Percentiles rank a stretch among this genome's conserved stretches.
Conservation (phyloP, 2,888 invertebrate genomes). For the Tethea ocularis region DNA sequence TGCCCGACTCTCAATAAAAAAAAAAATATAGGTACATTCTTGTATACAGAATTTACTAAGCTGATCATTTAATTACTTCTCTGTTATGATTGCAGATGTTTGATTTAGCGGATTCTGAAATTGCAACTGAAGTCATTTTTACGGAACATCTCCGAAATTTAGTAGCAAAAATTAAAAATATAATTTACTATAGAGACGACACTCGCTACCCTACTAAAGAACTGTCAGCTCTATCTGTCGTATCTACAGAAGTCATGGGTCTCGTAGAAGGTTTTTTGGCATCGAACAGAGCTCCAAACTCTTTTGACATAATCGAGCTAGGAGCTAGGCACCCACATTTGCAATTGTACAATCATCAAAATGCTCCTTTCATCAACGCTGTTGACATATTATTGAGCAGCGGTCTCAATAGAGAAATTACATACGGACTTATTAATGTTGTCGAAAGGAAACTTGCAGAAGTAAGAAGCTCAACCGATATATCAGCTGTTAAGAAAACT, state of each 20-base stretch:
- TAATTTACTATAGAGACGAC: constrained; percentile 72
- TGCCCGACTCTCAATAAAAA: no score
- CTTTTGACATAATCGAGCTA: constrained; percentile 75
- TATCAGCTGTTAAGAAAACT: constrained; percentile 72
- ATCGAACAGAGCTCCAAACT: constrained; percentile 75
- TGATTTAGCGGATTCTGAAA: constrained; percentile 85
- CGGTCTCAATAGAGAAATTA: constrained; percentile 78
- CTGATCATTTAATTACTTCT: not conserved
- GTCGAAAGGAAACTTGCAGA: constrained; percentile 79
- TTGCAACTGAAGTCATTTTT: constrained; percentile 87
- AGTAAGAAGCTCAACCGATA: constrained; percentile 70
- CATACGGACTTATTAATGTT: constrained; percentile 77
- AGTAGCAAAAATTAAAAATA: constrained; percentile 78
- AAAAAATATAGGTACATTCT: no score
- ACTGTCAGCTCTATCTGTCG: constrained; percentile 82
- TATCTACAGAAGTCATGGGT: constrained; percentile 85
- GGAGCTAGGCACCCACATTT: constrained; percentile 74
- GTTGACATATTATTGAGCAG: constrained; percentile 77
- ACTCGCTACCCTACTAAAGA: constrained; percentile 78
- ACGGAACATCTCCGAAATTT: constrained; percentile 85
- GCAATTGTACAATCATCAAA: constrained; percentile 76
- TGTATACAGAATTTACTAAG: no score
- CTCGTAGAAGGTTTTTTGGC: constrained; percentile 85
- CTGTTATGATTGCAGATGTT: constrained; percentile 84
- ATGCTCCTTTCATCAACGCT: constrained; percentile 77